A percentile compares a stretch with the other conserved stretches of the same genome.
These are phyloP conservation scores for Dicentrarchus labrax DNA, from an alignment of 2,113 vertebrate species.

Conservation along the genomic window DNA sequence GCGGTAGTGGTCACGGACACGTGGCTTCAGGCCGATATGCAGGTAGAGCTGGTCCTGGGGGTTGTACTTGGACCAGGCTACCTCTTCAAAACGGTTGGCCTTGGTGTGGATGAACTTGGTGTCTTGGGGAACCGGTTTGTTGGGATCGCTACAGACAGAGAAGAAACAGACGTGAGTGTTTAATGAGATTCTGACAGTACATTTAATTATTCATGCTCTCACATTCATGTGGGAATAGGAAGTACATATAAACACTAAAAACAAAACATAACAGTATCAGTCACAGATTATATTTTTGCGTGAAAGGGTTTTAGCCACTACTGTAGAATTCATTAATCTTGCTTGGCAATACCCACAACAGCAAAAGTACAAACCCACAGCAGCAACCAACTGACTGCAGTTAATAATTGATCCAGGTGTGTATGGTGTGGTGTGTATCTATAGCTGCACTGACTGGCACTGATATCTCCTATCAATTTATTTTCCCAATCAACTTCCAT, in stretches of 20 bases:
- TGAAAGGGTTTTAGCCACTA: constrained; percentile 29
- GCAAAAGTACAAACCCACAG: constrained; percentile 41
- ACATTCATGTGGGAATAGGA: constrained; percentile 20
- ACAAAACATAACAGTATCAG: constrained; percentile 20
- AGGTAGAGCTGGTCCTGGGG: constrained; percentile 98
- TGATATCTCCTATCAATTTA: neutral
- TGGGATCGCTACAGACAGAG: constrained; percentile 90
- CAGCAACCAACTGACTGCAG: constrained; percentile 20
- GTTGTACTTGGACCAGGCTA: constrained; percentile 99
- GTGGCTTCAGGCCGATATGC: constrained; percentile 97
- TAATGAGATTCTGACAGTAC: constrained; percentile 44
- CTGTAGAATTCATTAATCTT: constrained; percentile 43
- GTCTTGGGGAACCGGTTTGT: constrained; percentile 98
- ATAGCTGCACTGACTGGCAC: neutral
- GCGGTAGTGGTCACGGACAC: constrained; percentile 97
- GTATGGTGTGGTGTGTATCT: neutral
- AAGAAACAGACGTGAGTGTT: constrained; percentile 23
- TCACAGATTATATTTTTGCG: constrained; percentile 33
- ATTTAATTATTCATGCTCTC: constrained; percentile 48
- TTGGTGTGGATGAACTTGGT: constrained; percentile 99
- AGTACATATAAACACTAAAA: constrained; percentile 19
- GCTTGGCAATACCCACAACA: constrained; percentile 28
- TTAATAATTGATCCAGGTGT: constrained; percentile 46
- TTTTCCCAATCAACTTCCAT: neutral
- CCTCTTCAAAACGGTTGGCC: constrained; percentile 98